A percentile compares a stretch with the other conserved stretches of the same genome.
These are phyloP conservation scores for Ophioderma brevispina DNA, from an alignment of 35 echinoderm and acorn worm species.

Conservation along the genomic window DNA sequence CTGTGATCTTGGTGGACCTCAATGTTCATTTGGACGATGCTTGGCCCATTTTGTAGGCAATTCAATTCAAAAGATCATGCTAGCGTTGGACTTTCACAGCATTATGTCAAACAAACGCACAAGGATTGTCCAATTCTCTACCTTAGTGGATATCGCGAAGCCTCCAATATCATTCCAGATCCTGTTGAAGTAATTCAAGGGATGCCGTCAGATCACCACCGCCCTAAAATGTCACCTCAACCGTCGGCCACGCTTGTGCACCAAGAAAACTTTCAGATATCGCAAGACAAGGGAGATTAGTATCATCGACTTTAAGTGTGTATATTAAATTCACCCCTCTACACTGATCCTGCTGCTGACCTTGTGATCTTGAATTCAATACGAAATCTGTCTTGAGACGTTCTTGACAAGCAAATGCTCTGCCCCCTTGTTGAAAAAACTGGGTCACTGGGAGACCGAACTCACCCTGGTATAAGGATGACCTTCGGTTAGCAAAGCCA, in stretches of 20 bases:
- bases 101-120: background rate
- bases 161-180: background rate
- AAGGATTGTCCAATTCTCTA: background rate
- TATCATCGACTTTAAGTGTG: background rate
- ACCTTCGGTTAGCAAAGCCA: constrained; percentile 12
- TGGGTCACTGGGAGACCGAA: constrained; percentile 29
- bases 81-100: constrained; percentile 3
- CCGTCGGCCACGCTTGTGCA: background rate
- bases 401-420: constrained; percentile 26
- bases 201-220: constrained; percentile 5
- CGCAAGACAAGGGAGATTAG: background rate
- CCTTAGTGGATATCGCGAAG: background rate
- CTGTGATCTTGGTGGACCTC: background rate
- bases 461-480: constrained; percentile 34
- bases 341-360: background rate
- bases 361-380: constrained; percentile 6
- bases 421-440: constrained; percentile 13
- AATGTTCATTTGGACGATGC: background rate
- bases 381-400: background rate
- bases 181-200: background rate
- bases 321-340: constrained; percentile 1
- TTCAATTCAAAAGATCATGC: constrained; percentile 2
- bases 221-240: constrained; percentile 11
- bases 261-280: background rate
- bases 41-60: background rate